These are phyloP conservation scores for Trachelus iudaicus DNA, from an alignment of 2,888 invertebrate genomes.

Conservation along the genomic window DNA sequence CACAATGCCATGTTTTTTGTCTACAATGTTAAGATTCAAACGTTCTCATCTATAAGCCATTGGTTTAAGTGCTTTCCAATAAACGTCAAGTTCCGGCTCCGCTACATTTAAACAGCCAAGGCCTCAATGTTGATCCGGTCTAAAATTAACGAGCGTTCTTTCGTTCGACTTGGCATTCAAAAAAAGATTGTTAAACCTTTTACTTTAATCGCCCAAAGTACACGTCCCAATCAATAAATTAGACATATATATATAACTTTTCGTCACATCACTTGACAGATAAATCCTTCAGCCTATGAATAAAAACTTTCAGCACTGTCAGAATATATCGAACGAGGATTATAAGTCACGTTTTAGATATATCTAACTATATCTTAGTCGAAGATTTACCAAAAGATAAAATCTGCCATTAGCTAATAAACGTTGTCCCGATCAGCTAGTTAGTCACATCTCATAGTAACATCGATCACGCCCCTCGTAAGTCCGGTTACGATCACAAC, in stretches of 20 bases:
- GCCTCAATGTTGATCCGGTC: neutral
- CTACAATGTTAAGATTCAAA: neutral
- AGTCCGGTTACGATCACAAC: constrained; percentile 36
- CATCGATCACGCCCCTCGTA: constrained; percentile 39
- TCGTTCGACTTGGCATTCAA: neutral
- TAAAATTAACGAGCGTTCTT: neutral
- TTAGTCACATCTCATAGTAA: constrained; percentile 37
- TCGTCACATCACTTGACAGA: neutral
- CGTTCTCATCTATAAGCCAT: neutral
- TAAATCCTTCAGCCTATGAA: neutral
- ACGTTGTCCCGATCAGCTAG: constrained; percentile 36
- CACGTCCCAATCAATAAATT: neutral
- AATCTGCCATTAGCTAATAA: constrained; percentile 44
- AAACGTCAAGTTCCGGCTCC: neutral
- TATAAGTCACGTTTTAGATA: neutral
- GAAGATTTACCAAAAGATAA: constrained; percentile 1
- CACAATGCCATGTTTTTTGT: neutral
- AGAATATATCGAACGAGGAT: neutral
- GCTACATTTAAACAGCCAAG: neutral
- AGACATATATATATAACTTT: neutral
- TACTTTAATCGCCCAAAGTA: neutral
- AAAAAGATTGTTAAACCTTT: neutral
- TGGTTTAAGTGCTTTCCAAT: neutral
- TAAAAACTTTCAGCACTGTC: neutral
- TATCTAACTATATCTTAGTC: neutral